These are phyloP conservation scores for Nomada goodeniana DNA, from an alignment of 2,888 invertebrate genomes.

Conservation along the genomic window DNA sequence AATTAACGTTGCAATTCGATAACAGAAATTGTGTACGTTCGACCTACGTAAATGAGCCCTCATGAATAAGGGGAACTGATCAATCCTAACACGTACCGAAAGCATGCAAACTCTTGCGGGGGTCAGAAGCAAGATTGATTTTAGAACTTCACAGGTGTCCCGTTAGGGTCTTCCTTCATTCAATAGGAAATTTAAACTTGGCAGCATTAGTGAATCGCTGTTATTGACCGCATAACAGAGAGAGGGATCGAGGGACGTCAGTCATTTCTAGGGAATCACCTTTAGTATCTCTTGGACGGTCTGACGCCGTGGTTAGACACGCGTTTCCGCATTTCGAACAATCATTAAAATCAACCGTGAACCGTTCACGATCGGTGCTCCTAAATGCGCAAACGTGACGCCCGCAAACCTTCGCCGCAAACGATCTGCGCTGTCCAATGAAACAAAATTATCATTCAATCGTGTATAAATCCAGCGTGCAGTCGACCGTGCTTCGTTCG, in stretches of 20 bases:
- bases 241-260: conserved; percentile 70
- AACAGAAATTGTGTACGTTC: too few relatives aligned
- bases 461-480: not conserved
- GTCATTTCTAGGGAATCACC: conserved; percentile 82
- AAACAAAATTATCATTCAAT: too few relatives aligned
- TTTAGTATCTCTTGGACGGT: conserved; percentile 77
- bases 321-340: conserved; percentile 66
- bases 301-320: conserved; percentile 72
- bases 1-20: too few relatives aligned
- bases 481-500: not conserved
- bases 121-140: conserved; percentile 27
- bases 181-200: conserved; percentile 52
- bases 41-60: too few relatives aligned
- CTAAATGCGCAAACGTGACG: conserved; percentile 55
- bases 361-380: not conserved
- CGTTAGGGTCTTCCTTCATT: conserved; percentile 49
- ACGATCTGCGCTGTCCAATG: too few relatives aligned
- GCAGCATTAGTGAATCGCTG: conserved; percentile 54
- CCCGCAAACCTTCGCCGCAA: not conserved
- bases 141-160: conserved; percentile 22
- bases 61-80: too few relatives aligned
- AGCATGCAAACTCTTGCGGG: not conserved
- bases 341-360: conserved; percentile 1
- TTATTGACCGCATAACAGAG: conserved; percentile 62
- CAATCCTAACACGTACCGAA: too few relatives aligned